Base-by-base conservation (phyloP, 2,113 vertebrate species). In the Mastomys natalensis region DNA sequence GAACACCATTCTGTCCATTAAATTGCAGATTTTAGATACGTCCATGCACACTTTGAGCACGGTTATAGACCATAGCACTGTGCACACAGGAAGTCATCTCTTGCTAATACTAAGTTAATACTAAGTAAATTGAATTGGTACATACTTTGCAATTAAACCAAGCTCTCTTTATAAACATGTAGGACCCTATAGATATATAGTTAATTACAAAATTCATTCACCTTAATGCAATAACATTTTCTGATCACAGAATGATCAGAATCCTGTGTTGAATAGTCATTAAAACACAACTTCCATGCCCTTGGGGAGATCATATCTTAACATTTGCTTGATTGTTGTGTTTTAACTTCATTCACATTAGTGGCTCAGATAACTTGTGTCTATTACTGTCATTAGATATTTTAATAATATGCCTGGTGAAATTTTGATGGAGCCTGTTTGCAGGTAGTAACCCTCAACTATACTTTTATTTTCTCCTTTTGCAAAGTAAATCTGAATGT, bases 201-300 rank as follows among this genome's bases (percentile, higher is more conserved):
- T 66, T 95, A 84, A 34, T 88, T 94, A 95, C 24, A 94, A 94
- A 93, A 62, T 87, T 93, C 91, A 87, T 62, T 87, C 92, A 91
- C 96, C 74, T 96, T 97, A 89, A 87, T 80, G 48, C 51, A 87
- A 8, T 95, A 96, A 95, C 95, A 96, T 92, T 96, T 97, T 94
- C 95, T 95, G 60, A 91, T 87, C 77, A 84, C 3, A 55, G 72
- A 93, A 91, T 66, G 64, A 66, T 29, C 24, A 31, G 29, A 97
- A 95, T 73, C 51, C 92, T 85, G 94, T 37, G 19, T 64, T 92
- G 66, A 85, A 87, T 94, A 88, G 82, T 48, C 31, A 84, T 84
- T 85, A 77, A 92, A 86, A 76, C 73, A n/a, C 3, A 64, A 29
- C 24, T 95, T 93, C 51, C 80, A 87, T 89, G 48, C 5, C 22